Conservation (phyloP, 2,113 vertebrate species). For the Vombatus ursinus region DNA sequence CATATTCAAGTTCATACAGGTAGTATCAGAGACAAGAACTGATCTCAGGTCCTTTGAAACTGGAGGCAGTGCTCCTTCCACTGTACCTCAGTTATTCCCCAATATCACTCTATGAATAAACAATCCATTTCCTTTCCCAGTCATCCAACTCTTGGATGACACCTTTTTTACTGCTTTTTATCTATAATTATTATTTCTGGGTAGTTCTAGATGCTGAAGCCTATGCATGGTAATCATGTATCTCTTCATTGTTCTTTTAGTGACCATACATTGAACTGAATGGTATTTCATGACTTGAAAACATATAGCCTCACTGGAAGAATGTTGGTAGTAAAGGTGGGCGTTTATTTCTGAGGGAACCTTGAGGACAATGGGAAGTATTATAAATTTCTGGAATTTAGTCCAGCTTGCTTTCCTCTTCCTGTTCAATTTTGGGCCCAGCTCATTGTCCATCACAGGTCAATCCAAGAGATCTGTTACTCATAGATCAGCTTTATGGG, state of each 20-base stretch:
- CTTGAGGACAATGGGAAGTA: not conserved
- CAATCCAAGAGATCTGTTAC: not conserved
- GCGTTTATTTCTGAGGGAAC: not conserved
- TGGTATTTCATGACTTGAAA: not conserved
- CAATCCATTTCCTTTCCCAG: not conserved
- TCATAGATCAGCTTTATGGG: not conserved
- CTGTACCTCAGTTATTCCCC: not conserved
- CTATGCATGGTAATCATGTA: not conserved
- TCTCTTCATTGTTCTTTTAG: not conserved
- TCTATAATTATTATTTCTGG: not conserved
- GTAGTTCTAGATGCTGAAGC: not conserved
- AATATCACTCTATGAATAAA: not conserved
- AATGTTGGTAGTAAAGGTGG: not conserved
- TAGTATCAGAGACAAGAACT: not conserved
- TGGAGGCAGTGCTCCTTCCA: not conserved
- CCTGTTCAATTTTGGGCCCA: not conserved
- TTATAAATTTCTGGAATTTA: not conserved
- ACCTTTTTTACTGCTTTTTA: not conserved
- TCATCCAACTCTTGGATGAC: not conserved
- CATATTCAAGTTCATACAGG: not conserved
- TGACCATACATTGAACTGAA: not conserved
- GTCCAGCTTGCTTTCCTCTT: not conserved
- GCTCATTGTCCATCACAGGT: not conserved
- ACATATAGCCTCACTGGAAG: not conserved
- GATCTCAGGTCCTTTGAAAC: not conserved